phyloP scores from a whole-genome alignment of 1,140 invertebrate genomes.

The Aphaenogaster ashmeadi region DNA sequence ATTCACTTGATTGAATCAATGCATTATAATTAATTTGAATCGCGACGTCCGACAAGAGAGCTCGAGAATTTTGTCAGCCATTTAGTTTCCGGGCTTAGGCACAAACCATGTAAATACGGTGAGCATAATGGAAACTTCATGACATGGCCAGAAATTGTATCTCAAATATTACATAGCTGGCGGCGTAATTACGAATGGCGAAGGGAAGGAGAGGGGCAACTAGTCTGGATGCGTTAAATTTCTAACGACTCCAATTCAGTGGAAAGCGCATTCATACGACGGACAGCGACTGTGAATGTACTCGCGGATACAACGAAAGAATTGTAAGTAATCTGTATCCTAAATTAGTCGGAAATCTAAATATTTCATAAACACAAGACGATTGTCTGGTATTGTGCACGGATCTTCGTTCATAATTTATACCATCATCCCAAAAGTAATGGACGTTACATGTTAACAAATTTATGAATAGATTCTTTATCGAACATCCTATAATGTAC shows the following conservation, averaged over 20 bases:
- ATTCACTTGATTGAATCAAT: constrained; percentile 4
- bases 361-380: neutral
- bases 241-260: constrained; percentile 14
- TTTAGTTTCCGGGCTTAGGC: constrained; percentile 29
- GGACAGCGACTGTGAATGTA: neutral
- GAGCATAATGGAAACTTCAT: constrained; percentile 53
- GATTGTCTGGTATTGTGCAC: neutral
- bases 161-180: constrained; percentile 53
- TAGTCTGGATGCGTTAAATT: constrained; percentile 52
- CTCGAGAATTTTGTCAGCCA: constrained; percentile 39
- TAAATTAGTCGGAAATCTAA: neutral
- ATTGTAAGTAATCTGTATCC: neutral
- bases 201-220: neutral
- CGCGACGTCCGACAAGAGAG: neutral
- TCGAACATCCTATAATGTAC: constrained; percentile 13
- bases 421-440: neutral
- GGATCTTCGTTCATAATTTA: constrained; percentile 1
- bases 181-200: constrained; percentile 43
- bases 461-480: constrained; percentile 26
- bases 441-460: neutral
- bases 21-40: constrained; percentile 39
- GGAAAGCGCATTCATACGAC: neutral
- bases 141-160: constrained; percentile 19
- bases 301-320: too few species aligned
- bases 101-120: constrained; percentile 41